phyloP scores from a whole-genome alignment of 2,797 vertebrate genomes.

The Pipistrellus pipistrellus region DNA sequence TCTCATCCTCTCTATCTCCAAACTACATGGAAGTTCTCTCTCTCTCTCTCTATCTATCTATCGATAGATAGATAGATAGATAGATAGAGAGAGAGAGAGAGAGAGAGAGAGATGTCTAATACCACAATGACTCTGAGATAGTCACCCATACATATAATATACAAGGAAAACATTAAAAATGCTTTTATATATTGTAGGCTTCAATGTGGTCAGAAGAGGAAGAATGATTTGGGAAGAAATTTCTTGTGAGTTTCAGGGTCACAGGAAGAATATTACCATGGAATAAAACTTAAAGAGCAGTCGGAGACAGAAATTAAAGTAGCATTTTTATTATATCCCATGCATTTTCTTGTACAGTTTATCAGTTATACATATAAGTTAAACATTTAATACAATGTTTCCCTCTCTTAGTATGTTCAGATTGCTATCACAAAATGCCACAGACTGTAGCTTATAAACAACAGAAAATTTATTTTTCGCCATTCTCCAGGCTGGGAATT shows the following conservation, averaged over 20 bases:
- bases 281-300: neutral
- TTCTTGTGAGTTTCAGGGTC: neutral
- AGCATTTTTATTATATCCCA: neutral
- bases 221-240: neutral
- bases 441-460: neutral
- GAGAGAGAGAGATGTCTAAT: neutral
- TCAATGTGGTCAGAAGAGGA: neutral
- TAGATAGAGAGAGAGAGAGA: too few species aligned
- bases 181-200: neutral
- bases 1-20: neutral
- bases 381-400: neutral
- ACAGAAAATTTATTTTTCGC: neutral
- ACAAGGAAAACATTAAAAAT: neutral
- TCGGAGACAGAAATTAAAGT: neutral
- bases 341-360: neutral
- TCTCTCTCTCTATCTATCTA: rapidly evolving
- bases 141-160: neutral
- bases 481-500: neutral
- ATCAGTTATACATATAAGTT: neutral
- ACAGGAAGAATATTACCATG: neutral
- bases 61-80: too few species aligned
- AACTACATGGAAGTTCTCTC: neutral
- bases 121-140: neutral
- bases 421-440: neutral
- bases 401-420: neutral